phyloP scores from a whole-genome alignment of 1,140 invertebrate species.

The Lucilia cuprina region DNA sequence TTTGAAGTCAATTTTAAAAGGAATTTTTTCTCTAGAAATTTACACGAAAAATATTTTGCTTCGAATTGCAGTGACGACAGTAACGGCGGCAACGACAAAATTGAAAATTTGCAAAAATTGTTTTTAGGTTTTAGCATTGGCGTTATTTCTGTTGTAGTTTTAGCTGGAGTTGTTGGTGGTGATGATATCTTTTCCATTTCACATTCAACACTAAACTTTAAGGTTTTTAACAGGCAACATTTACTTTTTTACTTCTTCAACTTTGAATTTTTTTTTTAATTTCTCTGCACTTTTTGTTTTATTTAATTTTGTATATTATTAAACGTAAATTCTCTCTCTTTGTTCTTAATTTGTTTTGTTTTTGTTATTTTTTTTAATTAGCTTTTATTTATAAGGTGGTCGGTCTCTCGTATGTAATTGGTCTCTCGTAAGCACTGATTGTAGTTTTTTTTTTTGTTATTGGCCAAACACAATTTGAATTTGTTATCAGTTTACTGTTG shows the following conservation, averaged over 20 bases:
- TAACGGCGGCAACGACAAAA: neutral
- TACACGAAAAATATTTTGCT: neutral
- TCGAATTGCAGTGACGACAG: too few species aligned
- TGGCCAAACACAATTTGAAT: neutral
- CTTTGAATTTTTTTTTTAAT: neutral
- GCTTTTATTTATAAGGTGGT: neutral
- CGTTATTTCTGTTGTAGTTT: neutral
- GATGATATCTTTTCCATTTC: constrained; percentile 51
- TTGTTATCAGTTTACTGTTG: neutral
- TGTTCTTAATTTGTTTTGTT: neutral
- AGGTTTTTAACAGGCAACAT: constrained; percentile 40
- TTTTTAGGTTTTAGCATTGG: neutral
- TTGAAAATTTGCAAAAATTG: too few species aligned
- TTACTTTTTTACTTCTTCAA: neutral
- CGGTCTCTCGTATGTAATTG: neutral
- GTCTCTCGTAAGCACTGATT: neutral
- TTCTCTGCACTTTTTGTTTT: neutral
- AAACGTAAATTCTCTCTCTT: neutral
- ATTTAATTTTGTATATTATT: neutral
- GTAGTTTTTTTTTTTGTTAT: neutral
- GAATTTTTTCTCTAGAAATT: neutral
- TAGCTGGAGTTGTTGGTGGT: neutral
- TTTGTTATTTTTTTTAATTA: neutral
- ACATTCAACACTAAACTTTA: constrained; percentile 51
- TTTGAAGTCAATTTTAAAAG: neutral